Evolutionary conservation across 1,140 invertebrate species (phyloP).

Genomic region (Palaemon carinicauda): DNA sequence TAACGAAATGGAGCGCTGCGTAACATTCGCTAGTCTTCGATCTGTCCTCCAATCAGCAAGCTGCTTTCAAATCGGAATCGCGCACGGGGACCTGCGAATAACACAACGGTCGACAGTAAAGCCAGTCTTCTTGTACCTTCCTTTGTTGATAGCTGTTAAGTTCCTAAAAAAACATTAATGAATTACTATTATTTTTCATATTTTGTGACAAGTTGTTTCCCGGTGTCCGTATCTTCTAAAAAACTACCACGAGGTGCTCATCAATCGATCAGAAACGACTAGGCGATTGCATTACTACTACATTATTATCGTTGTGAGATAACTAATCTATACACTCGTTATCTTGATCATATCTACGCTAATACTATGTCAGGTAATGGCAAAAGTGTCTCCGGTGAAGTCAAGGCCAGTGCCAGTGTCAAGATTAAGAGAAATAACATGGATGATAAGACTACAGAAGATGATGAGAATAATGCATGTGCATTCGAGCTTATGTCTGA

Average conservation of each 20-base stretch:
- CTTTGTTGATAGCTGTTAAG: constrained; percentile 19
- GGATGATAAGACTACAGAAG: too few relatives aligned
- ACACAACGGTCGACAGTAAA: constrained; percentile 23
- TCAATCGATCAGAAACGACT: constrained; percentile 20
- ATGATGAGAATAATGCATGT: too few relatives aligned
- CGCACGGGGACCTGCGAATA: constrained; percentile 47
- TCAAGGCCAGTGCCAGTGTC: constrained; percentile 29
- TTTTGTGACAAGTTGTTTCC: neutral
- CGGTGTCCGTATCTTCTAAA: too few relatives aligned
- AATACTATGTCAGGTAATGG: constrained; percentile 12
- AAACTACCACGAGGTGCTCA: too few relatives aligned
- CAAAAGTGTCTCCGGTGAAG: constrained; percentile 15
- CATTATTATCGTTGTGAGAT: too few relatives aligned
- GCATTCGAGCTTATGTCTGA: neutral
- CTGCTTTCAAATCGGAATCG: constrained; percentile 50
- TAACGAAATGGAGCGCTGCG: constrained; percentile 57
- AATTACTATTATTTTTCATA: neutral
- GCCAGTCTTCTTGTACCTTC: constrained; percentile 42
- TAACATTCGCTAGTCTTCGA: constrained; percentile 56
- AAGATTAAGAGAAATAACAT: too few relatives aligned
- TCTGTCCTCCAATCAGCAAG: constrained; percentile 54
- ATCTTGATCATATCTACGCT: too few relatives aligned
- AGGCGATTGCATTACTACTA: neutral
- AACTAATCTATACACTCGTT: too few relatives aligned
- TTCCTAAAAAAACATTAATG: constrained; percentile 1